These are phyloP conservation scores for Caracal caracal DNA, from an alignment of 2,113 vertebrate genomes.

Conservation along the genomic window DNA sequence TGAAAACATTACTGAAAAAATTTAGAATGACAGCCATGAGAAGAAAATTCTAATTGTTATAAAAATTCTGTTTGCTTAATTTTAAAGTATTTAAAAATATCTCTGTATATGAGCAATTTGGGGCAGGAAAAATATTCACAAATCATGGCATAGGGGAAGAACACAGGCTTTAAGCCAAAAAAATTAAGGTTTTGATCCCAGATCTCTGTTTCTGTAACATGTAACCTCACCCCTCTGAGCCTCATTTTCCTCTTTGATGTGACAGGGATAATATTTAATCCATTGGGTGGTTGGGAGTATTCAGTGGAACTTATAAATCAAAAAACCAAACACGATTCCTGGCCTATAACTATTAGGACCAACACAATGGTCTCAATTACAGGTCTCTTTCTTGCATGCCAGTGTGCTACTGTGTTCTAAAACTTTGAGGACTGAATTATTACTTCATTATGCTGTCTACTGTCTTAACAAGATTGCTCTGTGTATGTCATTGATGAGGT, in stretches of 20 bases:
- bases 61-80: constrained; percentile 14
- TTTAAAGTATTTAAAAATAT: constrained; percentile 20
- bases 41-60: constrained; percentile 24
- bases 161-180: neutral
- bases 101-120: neutral
- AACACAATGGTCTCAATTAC: neutral
- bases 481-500: neutral
- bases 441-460: neutral
- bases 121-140: neutral
- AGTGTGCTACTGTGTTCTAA: neutral
- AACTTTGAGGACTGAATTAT: neutral
- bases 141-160: neutral
- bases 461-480: neutral
- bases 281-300: neutral
- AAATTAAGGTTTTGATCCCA: neutral
- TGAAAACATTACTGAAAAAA: neutral
- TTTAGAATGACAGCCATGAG: neutral
- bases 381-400: neutral
- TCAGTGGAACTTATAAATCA: neutral
- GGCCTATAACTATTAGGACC: neutral
- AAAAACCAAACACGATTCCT: neutral
- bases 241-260: neutral
- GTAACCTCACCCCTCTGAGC: neutral
- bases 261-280: neutral
- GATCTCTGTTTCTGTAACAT: neutral